Conservation (phyloP, 2,113 vertebrate genomes). For the Galemys pyrenaicus region DNA sequence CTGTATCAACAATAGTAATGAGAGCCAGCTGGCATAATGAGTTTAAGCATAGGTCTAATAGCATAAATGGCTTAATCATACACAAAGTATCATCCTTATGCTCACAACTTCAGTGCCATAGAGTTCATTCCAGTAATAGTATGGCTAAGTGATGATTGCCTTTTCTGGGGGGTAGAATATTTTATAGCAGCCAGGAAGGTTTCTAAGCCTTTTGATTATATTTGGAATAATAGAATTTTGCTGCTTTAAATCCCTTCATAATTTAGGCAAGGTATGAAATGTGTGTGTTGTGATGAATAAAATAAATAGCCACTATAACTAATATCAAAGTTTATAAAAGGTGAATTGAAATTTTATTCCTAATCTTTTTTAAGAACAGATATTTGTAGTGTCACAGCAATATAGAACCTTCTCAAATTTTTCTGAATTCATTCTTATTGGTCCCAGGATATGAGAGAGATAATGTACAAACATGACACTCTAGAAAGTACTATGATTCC, state of each 20-base stretch:
- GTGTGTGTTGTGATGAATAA: slow-evolving; percentile 23
- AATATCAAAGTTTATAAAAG: not conserved
- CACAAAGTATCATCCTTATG: not conserved
- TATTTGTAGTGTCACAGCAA: not conserved
- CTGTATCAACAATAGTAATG: not conserved
- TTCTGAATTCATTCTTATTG: not conserved
- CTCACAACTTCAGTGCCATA: not conserved
- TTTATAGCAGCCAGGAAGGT: not conserved
- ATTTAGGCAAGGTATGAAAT: slow-evolving; percentile 28
- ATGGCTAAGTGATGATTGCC: not conserved
- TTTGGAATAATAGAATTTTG: slow-evolving; percentile 52
- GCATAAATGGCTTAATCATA: not conserved
- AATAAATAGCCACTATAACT: slow-evolving; percentile 50
- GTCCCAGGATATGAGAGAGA: slow-evolving; percentile 1
- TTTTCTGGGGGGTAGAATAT: not conserved
- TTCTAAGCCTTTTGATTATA: not conserved
- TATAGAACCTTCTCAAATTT: not conserved
- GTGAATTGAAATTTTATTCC: slow-evolving; percentile 47
- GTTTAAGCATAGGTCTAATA: not conserved
- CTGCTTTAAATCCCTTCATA: slow-evolving; percentile 33
- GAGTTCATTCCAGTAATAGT: not conserved
- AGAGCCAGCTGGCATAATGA: not conserved
- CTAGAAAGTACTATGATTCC: not conserved
- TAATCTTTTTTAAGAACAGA: not conserved
- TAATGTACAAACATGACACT: slow-evolving; percentile 44